Evolutionary conservation across 2,797 vertebrate genomes (phyloP).

Genomic region (Typhlichthys eigenmanni): DNA sequence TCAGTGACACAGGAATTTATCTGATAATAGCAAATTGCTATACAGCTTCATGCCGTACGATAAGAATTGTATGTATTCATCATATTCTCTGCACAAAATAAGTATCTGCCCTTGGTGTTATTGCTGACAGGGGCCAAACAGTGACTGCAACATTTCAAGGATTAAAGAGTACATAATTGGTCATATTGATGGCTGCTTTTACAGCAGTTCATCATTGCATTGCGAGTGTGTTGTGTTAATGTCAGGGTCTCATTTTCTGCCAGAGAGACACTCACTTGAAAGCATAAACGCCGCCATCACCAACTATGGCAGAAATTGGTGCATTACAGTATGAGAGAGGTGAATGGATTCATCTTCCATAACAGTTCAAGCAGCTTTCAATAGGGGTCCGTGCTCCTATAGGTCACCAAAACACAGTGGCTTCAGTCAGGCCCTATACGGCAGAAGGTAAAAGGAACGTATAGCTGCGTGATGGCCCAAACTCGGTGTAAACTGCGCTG

Average conservation of each 20-base stretch:
- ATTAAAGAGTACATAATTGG: constrained; percentile 6
- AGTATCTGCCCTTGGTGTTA: background rate
- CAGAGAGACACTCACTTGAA: background rate
- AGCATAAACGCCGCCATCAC: too few relatives aligned
- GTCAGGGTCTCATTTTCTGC: background rate
- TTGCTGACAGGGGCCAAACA: background rate
- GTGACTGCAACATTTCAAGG: background rate
- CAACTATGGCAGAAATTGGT: too few relatives aligned
- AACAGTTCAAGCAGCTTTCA: background rate
- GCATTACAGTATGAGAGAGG: background rate
- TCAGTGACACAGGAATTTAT: background rate
- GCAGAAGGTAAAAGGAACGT: constrained; percentile 11
- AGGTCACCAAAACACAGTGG: constrained; percentile 24
- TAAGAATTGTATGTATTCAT: background rate
- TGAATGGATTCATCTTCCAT: constrained; percentile 10
- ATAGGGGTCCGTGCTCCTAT: background rate
- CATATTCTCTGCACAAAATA: background rate
- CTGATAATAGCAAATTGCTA: background rate
- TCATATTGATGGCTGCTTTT: background rate
- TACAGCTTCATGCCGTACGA: background rate
- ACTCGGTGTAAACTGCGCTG: constrained; percentile 29
- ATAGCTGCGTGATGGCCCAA: constrained; percentile 25
- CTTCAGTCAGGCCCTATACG: constrained; percentile 16
- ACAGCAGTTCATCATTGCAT: background rate
- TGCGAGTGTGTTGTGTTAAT: background rate